Evolutionary conservation across 2,113 vertebrate genomes (phyloP).

Genomic region (Antechinus flavipes): DNA sequence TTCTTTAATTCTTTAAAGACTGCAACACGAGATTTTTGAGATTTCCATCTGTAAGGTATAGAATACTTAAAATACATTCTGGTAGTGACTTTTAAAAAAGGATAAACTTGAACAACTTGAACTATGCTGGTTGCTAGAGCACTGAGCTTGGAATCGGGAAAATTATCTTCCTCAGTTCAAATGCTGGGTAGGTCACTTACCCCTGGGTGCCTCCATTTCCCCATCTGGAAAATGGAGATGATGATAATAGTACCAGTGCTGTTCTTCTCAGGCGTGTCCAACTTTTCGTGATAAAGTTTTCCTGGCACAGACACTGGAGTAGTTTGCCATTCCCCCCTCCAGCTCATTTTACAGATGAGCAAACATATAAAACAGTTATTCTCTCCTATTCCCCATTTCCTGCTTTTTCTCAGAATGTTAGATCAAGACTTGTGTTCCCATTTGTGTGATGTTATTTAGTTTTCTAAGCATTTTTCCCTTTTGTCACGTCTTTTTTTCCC

Average conservation of each 20-base stretch:
- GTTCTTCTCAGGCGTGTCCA: too few relatives aligned
- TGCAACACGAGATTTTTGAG: background rate
- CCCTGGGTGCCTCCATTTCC: background rate
- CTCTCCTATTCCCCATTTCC: background rate
- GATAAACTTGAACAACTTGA: background rate
- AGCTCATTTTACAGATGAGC: too few relatives aligned
- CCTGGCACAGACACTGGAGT: too few relatives aligned
- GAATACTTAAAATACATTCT: background rate
- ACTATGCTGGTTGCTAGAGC: background rate
- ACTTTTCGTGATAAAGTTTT: too few relatives aligned
- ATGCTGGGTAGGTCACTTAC: background rate
- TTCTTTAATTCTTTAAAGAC: background rate
- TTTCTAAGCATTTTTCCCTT: background rate
- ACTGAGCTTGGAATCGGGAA: background rate
- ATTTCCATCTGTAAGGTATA: background rate
- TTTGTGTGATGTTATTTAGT: background rate
- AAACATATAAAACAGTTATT: background rate
- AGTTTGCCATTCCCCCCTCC: too few relatives aligned
- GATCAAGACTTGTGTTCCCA: background rate
- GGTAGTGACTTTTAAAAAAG: background rate
- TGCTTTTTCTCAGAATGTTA: background rate
- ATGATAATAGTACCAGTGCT: background rate
- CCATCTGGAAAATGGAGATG: background rate
- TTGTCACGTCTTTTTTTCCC: background rate
- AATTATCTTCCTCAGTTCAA: background rate